Conservation (phyloP, 2,888 invertebrate species). For the Cantharis rustica region DNA sequence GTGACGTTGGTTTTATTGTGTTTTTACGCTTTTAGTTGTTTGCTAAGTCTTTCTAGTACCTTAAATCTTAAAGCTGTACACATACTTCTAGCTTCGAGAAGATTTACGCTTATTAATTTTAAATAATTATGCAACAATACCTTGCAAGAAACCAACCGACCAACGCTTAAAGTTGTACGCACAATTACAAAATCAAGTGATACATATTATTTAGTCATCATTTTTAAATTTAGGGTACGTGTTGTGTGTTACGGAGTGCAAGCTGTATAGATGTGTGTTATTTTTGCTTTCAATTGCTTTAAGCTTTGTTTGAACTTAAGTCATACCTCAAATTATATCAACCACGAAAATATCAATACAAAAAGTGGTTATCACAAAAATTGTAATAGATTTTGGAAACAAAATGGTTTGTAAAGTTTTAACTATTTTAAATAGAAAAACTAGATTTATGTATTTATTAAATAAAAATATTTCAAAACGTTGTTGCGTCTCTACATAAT, state of each 20-base stretch:
- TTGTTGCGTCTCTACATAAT: background rate
- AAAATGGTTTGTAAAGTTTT: background rate
- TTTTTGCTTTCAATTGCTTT: background rate
- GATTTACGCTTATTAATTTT: conserved; percentile 29
- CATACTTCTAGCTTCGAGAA: conserved; percentile 9
- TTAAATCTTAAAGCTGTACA: conserved; percentile 20
- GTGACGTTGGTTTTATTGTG: conserved; percentile 11
- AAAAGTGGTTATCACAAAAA: background rate
- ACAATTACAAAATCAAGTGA: background rate
- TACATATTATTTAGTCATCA: background rate
- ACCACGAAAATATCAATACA: background rate
- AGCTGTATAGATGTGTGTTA: background rate
- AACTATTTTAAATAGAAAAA: background rate
- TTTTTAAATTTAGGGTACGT: background rate
- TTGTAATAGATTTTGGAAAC: background rate
- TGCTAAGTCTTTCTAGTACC: conserved; percentile 28
- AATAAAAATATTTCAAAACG: background rate
- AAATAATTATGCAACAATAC: background rate
- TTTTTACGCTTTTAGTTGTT: conserved; percentile 28
- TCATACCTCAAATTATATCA: background rate
- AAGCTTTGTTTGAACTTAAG: background rate
- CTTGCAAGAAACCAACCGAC: background rate
- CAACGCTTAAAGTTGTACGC: background rate
- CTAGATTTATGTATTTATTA: conserved; percentile 2
- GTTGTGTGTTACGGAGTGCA: background rate